Percentiles rank a stretch among this genome's conserved stretches.
Conservation (phyloP, 1,140 invertebrate genomes). For the Drosophila tropicalis region DNA sequence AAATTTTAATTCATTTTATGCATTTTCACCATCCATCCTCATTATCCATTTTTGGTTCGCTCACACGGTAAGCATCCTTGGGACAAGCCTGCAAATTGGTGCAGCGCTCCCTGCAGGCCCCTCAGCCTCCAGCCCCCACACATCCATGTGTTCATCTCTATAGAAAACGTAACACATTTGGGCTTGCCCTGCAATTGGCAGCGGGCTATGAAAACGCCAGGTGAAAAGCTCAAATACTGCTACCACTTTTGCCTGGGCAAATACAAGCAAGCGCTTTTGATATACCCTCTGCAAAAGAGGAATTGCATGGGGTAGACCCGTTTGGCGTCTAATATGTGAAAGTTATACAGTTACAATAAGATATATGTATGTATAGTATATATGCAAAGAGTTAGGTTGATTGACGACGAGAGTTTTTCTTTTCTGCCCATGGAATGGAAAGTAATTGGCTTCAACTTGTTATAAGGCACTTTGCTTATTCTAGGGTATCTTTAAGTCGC, state of each 20-base stretch:
- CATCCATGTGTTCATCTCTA: slow-evolving; percentile 35
- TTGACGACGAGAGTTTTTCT: too few relatives aligned
- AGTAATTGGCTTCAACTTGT: too few relatives aligned
- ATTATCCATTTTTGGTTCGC: background rate
- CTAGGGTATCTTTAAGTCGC: background rate
- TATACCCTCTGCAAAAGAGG: background rate
- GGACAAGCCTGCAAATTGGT: slow-evolving; percentile 54
- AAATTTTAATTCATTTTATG: slow-evolving; percentile 11
- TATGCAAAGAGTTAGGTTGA: too few relatives aligned
- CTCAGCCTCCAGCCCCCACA: too few relatives aligned
- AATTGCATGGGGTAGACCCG: too few relatives aligned
- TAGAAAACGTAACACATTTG: slow-evolving; percentile 72
- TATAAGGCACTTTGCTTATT: too few relatives aligned
- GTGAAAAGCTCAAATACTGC: slow-evolving; percentile 69
- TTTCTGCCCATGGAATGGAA: too few relatives aligned
- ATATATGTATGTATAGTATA: too few relatives aligned
- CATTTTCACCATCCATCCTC: slow-evolving; percentile 3
- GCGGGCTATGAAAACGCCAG: slow-evolving; percentile 26
- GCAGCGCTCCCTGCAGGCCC: slow-evolving; percentile 15
- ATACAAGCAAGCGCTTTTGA: slow-evolving; percentile 60
- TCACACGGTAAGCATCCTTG: slow-evolving; percentile 2
- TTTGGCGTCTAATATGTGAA: too few relatives aligned
- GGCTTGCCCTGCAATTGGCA: background rate
- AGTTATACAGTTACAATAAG: too few relatives aligned
- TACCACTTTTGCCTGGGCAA: slow-evolving; percentile 56